phyloP scores from a whole-genome alignment of 92 coral and sea anemone genomes.

The Porites rus region DNA sequence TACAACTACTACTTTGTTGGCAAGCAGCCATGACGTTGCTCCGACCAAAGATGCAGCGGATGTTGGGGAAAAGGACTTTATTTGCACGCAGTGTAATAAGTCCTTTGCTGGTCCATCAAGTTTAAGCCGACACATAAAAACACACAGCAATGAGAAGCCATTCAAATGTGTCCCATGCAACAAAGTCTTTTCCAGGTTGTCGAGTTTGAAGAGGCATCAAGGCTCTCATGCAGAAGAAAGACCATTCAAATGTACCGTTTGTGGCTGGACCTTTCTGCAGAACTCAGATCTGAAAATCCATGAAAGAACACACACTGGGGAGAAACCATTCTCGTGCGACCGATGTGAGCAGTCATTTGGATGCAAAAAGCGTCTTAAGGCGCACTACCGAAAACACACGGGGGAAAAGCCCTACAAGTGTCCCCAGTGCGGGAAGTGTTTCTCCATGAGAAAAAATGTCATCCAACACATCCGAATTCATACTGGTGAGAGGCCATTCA shows the following conservation, averaged over 20 bases:
- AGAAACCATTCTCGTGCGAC: constrained; percentile 45
- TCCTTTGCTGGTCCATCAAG: constrained; percentile 23
- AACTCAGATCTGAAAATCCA: constrained; percentile 94
- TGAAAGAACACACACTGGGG: constrained; percentile 52
- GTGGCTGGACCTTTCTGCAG: constrained; percentile 91
- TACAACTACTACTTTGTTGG: not conserved
- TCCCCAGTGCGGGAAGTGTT: constrained; percentile 86
- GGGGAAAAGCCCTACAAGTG: constrained; percentile 95
- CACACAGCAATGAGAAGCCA: constrained; percentile 81
- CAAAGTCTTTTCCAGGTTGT: constrained; percentile 85
- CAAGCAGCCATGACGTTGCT: not conserved
- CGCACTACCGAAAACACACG: constrained; percentile 74
- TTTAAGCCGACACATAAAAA: constrained; percentile 68
- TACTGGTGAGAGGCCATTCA: constrained; percentile 95
- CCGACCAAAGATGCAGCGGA: not conserved
- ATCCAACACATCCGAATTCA: constrained; percentile 91
- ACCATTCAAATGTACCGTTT: constrained; percentile 88
- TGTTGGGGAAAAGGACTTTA: constrained; percentile 3
- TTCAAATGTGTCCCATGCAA: constrained; percentile 83
- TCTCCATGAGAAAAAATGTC: constrained; percentile 92
- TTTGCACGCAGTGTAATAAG: constrained; percentile 30
- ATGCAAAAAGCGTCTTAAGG: constrained; percentile 35
- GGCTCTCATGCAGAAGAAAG: constrained; percentile 83
- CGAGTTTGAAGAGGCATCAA: constrained; percentile 80
- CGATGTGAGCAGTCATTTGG: constrained; percentile 38